Base-by-base conservation (phyloP, 1,140 invertebrate species). In the Augochlora pura region DNA sequence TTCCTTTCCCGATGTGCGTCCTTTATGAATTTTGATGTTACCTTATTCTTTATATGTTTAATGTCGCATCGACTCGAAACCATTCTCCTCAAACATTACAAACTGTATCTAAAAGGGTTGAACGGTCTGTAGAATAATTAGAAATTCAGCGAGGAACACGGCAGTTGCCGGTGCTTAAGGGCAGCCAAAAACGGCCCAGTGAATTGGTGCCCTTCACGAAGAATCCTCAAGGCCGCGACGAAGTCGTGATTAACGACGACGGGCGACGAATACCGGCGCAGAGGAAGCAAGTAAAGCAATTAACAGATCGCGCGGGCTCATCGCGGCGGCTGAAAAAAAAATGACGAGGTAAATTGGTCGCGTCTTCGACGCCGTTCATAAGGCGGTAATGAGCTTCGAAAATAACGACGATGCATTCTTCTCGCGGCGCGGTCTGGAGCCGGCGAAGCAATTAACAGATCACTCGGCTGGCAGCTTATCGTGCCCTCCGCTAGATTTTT, bases 381-480 rank as follows among this genome's bases (percentile, higher is more conserved):
- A 18, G 18, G 5, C 1, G 2, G 25, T 27, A 65, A 74, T 16
- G 68, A 72, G 63, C 46, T 38, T 54, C 21, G 9, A 72, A 72
- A 72, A 65, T 65, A 78, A 78, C 76, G 68, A 54, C 32, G 27
- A 69, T 66, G 64, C 23, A 68, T 68, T 10, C 14, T 60, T 57
- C 66, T 25, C 38, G 7, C 46, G 42, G 21, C n/a, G 10, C 42
- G n/a, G 16, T 72, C 54, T 32, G 52, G 64, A 71, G 25, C 76
- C 46, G 60, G 1, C 59, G 32, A 72, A 57, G 76, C 76, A 78
- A 78, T 78, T 78, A 78, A 78, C 68, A 42, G 60, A 64, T 72
- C 68, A 14, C 60, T 10, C 64, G 8, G 65, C 10, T 59, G 73
- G 23, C 73, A 68, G 25, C 52, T 57, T 76, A 76, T 76, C 46